Evolutionary conservation across 37 sponge, comb jelly and placozoan species (phyloP).

Genomic region (Trichoplax adhaerens): DNA sequence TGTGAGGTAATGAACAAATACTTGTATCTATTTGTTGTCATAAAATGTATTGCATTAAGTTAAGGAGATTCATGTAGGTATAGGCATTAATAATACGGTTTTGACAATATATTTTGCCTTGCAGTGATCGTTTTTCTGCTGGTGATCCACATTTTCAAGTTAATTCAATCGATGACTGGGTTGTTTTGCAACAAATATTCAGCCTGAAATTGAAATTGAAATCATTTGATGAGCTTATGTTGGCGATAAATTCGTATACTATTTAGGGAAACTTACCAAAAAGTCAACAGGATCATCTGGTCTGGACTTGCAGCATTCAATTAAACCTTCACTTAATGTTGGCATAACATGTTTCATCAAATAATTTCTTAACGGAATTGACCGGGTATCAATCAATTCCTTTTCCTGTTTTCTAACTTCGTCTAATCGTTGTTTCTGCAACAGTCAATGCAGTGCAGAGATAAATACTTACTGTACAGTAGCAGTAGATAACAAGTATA

Average conservation of each 20-base stretch:
- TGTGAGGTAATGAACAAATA: too few species aligned
- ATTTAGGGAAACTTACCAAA: slow-evolving; percentile 37
- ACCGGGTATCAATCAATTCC: slow-evolving; percentile 56
- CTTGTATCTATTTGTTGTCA: too few species aligned
- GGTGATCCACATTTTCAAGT: neutral
- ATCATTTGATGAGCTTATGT: slow-evolving; percentile 3
- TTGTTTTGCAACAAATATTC: slow-evolving; percentile 79
- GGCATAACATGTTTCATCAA: slow-evolving; percentile 86
- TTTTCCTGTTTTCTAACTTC: slow-evolving; percentile 54
- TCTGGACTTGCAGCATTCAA: slow-evolving; percentile 65
- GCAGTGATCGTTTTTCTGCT: too few species aligned
- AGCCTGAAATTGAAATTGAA: slow-evolving; percentile 28
- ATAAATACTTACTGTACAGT: neutral
- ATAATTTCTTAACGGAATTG: slow-evolving; percentile 67
- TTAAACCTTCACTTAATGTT: slow-evolving; percentile 67
- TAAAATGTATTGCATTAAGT: too few species aligned
- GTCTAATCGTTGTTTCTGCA: neutral
- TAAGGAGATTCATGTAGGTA: too few species aligned
- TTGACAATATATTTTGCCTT: too few species aligned
- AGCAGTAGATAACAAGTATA: neutral
- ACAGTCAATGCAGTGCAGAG: neutral
- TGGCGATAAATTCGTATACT: neutral
- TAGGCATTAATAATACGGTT: too few species aligned
- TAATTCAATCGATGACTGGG: slow-evolving; percentile 53
- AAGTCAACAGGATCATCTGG: slow-evolving; percentile 86